Evolutionary conservation across 2,888 invertebrate genomes (phyloP).

Genomic region (Philonicus albiceps): DNA sequence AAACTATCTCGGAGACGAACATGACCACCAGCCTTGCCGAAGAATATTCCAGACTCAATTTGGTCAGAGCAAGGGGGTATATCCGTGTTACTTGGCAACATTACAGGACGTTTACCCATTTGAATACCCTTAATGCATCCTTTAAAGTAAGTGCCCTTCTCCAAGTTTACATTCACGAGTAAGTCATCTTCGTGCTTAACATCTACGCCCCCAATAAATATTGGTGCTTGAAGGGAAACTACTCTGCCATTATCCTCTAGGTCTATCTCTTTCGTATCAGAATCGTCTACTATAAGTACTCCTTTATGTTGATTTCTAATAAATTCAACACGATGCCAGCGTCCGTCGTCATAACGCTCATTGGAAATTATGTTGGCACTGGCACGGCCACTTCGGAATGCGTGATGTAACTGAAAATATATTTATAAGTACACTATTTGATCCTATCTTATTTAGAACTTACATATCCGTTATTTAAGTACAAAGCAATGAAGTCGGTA

Average conservation of each 20-base stretch:
- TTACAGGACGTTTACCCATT: constrained; percentile 73
- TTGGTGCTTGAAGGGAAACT: constrained; percentile 73
- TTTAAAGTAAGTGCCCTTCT: constrained; percentile 70
- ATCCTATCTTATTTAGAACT: constrained; percentile 42
- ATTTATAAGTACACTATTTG: not conserved
- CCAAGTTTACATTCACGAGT: constrained; percentile 55
- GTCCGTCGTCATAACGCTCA: constrained; percentile 72
- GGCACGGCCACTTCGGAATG: constrained; percentile 71
- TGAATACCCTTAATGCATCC: constrained; percentile 84
- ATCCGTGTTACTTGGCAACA: constrained; percentile 69
- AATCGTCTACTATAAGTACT: constrained; percentile 59
- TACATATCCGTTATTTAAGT: constrained; percentile 77
- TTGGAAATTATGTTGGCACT: constrained; percentile 68
- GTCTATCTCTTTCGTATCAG: constrained; percentile 65
- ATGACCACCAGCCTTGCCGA: constrained; percentile 77
- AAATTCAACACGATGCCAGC: constrained; percentile 82
- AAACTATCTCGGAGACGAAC: constrained; percentile 75
- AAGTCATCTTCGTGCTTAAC: constrained; percentile 63
- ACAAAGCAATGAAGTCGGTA: constrained; percentile 77
- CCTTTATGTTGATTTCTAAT: constrained; percentile 71
- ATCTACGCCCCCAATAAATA: constrained; percentile 84
- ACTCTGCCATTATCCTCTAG: constrained; percentile 65
- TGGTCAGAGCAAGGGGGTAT: constrained; percentile 81
- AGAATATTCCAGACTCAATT: constrained; percentile 84
- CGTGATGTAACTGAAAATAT: constrained; percentile 69